A percentile compares a stretch with the other conserved stretches of the same genome.
These are phyloP conservation scores for Bombus waltoni DNA, from an alignment of 1,140 invertebrate genomes.

Conservation along the genomic window DNA sequence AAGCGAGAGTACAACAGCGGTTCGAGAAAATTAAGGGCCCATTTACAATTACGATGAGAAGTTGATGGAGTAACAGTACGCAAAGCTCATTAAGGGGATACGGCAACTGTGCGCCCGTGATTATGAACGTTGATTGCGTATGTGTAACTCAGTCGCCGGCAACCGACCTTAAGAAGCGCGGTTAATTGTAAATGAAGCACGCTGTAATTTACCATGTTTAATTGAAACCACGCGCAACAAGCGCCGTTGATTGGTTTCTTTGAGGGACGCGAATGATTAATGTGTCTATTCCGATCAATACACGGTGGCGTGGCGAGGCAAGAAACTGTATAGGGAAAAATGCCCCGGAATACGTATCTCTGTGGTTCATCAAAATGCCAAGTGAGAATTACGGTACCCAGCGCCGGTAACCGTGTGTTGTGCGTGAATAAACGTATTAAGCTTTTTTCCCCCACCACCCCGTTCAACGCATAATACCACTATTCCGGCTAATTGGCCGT, in stretches of 20 bases:
- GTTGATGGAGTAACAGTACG: conserved; percentile 66
- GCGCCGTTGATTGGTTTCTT: conserved; percentile 66
- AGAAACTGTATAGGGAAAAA: not conserved
- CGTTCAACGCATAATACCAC: not conserved
- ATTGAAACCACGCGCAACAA: conserved; percentile 69
- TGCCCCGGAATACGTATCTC: not conserved
- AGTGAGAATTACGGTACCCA: conserved; percentile 5
- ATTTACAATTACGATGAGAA: conserved; percentile 67
- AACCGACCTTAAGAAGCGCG: conserved; percentile 60
- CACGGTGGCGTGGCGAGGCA: not conserved
- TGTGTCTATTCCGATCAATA: conserved; percentile 58
- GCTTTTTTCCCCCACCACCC: not conserved
- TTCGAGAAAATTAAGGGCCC: conserved; percentile 60
- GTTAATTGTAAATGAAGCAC: conserved; percentile 70
- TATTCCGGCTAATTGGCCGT: not conserved
- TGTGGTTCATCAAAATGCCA: conserved; percentile 19
- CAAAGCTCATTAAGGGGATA: conserved; percentile 66
- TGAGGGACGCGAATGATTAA: conserved; percentile 58
- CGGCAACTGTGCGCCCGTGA: conserved; percentile 47
- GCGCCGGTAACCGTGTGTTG: not conserved
- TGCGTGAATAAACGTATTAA: conserved; percentile 21
- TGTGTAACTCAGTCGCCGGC: conserved; percentile 64
- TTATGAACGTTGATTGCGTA: conserved; percentile 66
- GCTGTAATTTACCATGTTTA: conserved; percentile 68
- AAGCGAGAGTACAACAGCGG: conserved; percentile 7